A percentile compares a stretch with the other conserved stretches of the same genome.
These are phyloP conservation scores for Tympanoctomys barrerae DNA, from an alignment of 2,797 vertebrate genomes.

Conservation along the genomic window DNA sequence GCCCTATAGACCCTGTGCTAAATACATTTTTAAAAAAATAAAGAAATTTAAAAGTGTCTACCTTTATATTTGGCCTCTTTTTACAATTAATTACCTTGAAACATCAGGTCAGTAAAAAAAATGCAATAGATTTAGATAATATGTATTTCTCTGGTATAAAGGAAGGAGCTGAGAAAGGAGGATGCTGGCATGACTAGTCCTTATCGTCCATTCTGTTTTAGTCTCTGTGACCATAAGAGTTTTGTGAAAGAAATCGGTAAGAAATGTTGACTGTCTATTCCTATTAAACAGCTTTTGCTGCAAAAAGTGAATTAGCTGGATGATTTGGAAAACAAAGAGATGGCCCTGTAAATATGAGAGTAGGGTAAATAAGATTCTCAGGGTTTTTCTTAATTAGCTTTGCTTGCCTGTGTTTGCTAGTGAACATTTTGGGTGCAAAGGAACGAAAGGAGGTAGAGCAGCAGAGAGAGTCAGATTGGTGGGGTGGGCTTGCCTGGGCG, in stretches of 20 bases:
- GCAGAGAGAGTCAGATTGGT: accelerated
- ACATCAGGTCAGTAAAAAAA: background rate
- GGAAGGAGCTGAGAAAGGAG: too few relatives aligned
- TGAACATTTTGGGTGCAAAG: background rate
- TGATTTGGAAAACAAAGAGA: background rate
- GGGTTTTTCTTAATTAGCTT: background rate
- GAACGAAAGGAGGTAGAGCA: background rate
- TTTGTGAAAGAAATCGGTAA: background rate
- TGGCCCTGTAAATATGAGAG: background rate
- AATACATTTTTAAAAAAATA: too few relatives aligned
- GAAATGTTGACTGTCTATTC: background rate
- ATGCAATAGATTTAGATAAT: background rate
- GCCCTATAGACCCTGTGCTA: too few relatives aligned
- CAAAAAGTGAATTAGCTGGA: background rate
- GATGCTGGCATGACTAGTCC: background rate
- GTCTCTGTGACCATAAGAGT: background rate
- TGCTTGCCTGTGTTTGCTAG: background rate
- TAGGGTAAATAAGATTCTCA: background rate
- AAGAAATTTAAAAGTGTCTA: background rate
- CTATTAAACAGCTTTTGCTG: background rate
- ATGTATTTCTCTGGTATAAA: background rate
- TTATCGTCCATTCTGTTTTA: background rate
- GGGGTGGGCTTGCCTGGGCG: background rate
- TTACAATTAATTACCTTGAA: background rate
- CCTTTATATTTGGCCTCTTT: background rate